These are phyloP conservation scores for Drosophila anomelani DNA, from an alignment of 2,888 invertebrate species.

Conservation along the genomic window DNA sequence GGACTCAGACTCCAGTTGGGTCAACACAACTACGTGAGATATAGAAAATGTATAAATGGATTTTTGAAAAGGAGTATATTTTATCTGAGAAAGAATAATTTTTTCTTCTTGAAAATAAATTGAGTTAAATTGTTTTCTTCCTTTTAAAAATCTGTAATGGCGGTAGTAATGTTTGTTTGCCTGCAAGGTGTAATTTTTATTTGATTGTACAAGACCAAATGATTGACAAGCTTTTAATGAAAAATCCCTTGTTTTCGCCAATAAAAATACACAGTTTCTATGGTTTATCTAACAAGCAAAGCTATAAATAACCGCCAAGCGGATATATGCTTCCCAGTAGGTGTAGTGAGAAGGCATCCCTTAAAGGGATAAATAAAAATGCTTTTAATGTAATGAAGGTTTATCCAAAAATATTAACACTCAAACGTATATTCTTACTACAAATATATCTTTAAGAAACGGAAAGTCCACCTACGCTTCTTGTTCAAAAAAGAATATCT, in stretches of 20 bases:
- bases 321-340: slow-evolving; percentile 9
- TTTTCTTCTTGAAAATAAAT: no score
- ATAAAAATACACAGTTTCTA: slow-evolving; percentile 22
- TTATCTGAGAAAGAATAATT: neutral
- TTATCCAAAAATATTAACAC: neutral
- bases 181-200: neutral
- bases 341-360: neutral
- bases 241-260: slow-evolving; percentile 16
- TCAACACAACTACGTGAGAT: neutral
- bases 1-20: neutral
- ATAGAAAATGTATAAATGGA: neutral
- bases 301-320: slow-evolving; percentile 10
- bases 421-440: no score
- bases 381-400: slow-evolving; percentile 72
- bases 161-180: no score
- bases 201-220: neutral
- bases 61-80: neutral
- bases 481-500: neutral
- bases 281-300: slow-evolving; percentile 17
- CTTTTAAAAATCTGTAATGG: no score
- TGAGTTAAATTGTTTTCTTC: no score
- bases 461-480: rapidly evolving
- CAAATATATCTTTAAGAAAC: neutral
- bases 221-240: slow-evolving; percentile 54
- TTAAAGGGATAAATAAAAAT: slow-evolving; percentile 57